Percentiles rank a stretch among this genome's conserved stretches.
phyloP scores from a whole-genome alignment of 2,888 invertebrate genomes.

The Sphecodes monilicornis region DNA sequence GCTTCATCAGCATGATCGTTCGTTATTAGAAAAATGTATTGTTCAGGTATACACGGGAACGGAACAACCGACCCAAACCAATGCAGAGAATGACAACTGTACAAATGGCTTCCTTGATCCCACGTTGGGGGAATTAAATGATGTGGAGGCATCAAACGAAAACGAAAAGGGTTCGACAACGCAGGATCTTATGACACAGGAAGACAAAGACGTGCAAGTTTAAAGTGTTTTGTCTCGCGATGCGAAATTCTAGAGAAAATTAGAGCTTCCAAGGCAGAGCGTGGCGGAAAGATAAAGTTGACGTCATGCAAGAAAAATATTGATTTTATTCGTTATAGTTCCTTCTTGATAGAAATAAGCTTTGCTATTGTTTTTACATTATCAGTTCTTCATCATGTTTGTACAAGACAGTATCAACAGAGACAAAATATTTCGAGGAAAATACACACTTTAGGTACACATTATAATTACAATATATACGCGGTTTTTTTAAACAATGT shows the following conservation, averaged over 20 bases:
- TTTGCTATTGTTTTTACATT: conserved; percentile 19
- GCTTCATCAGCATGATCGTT: neutral
- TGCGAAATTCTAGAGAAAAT: neutral
- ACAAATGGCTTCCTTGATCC: neutral
- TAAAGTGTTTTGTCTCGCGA: neutral
- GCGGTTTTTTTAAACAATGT: conserved; percentile 29
- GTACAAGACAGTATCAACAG: conserved; percentile 54
- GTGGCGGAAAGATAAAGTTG: neutral
- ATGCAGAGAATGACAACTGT: neutral
- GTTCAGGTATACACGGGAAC: neutral
- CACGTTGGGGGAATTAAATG: neutral
- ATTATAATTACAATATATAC: conserved; percentile 55
- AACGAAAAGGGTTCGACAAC: neutral
- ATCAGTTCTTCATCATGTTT: conserved; percentile 16
- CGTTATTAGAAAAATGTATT: neutral
- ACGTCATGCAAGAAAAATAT: neutral
- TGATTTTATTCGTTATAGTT: conserved; percentile 25
- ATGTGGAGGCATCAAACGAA: neutral
- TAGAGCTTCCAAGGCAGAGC: neutral
- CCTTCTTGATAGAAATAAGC: conserved; percentile 41
- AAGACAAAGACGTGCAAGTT: conserved; percentile 22
- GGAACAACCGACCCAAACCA: neutral
- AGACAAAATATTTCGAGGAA: conserved; percentile 76
- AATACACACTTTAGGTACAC: conserved; percentile 68
- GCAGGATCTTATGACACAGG: neutral